Conservation (phyloP, 2,113 vertebrate species). For the Cavia porcellus region DNA sequence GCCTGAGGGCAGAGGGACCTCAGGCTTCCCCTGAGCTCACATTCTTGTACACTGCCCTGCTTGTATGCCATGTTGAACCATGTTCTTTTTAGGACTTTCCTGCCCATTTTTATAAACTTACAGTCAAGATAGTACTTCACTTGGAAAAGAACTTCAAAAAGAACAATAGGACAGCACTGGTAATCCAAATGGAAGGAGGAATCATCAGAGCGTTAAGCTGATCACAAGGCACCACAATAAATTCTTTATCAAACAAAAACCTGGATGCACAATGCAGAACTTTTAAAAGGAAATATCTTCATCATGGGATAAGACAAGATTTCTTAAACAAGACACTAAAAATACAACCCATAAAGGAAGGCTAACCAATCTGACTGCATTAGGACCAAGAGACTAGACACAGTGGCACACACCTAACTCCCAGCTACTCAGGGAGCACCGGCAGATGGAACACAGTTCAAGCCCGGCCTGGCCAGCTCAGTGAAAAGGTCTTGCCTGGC, state of each 20-base stretch:
- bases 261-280: background rate
- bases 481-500: background rate
- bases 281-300: background rate
- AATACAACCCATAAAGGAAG: background rate
- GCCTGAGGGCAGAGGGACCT: accelerated
- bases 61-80: accelerated
- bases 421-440: background rate
- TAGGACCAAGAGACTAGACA: no score
- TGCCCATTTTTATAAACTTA: background rate
- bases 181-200: background rate
- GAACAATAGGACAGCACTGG: background rate
- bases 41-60: background rate
- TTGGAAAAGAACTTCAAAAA: background rate
- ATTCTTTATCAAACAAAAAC: background rate
- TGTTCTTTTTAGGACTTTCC: background rate
- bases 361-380: accelerated
- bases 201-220: background rate
- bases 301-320: background rate
- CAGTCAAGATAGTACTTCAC: background rate
- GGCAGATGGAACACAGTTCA: background rate
- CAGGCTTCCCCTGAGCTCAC: accelerated
- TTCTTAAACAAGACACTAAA: constrained; percentile 8
- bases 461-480: background rate
- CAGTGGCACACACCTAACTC: background rate
- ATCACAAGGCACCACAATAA: background rate